phyloP scores from a whole-genome alignment of 2,888 invertebrate species.

The Agrochola litura region DNA sequence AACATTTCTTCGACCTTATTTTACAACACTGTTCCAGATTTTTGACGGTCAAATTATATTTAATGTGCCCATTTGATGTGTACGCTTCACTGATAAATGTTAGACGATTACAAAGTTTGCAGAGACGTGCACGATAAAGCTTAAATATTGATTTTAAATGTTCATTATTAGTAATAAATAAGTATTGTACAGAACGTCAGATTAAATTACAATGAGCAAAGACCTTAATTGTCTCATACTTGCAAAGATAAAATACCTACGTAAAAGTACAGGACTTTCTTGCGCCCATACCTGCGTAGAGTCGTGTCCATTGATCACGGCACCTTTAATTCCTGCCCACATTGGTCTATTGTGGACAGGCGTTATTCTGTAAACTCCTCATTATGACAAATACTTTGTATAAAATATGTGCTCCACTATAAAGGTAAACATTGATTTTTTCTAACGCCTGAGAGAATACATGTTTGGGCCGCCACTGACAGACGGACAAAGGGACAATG shows the following conservation, averaged over 20 bases:
- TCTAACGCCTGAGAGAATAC: slow-evolving; percentile 85
- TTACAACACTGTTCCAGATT: slow-evolving; percentile 83
- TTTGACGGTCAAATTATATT: slow-evolving; percentile 87
- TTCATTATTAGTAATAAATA: slow-evolving; percentile 16
- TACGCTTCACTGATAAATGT: slow-evolving; percentile 41
- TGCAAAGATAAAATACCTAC: neutral
- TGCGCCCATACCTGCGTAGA: slow-evolving; percentile 65
- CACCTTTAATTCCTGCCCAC: slow-evolving; percentile 86
- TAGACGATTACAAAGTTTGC: slow-evolving; percentile 41
- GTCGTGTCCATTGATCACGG: slow-evolving; percentile 82
- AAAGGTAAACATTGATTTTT: slow-evolving; percentile 90
- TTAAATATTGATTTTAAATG: slow-evolving; percentile 44
- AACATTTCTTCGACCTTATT: slow-evolving; percentile 86
- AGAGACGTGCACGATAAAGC: slow-evolving; percentile 7
- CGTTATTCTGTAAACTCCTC: slow-evolving; percentile 90
- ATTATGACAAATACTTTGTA: slow-evolving; percentile 89
- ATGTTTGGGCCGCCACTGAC: slow-evolving; percentile 88
- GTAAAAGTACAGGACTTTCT: slow-evolving; percentile 68
- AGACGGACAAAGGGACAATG: slow-evolving; percentile 86
- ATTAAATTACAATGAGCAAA: neutral
- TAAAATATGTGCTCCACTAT: slow-evolving; percentile 89
- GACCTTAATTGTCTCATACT: neutral
- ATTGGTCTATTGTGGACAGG: slow-evolving; percentile 86
- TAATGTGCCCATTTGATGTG: slow-evolving; percentile 68
- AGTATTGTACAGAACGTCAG: neutral